Evolutionary conservation across 2,113 vertebrate genomes (phyloP).

Genomic region (Setophaga kirtlandii): DNA sequence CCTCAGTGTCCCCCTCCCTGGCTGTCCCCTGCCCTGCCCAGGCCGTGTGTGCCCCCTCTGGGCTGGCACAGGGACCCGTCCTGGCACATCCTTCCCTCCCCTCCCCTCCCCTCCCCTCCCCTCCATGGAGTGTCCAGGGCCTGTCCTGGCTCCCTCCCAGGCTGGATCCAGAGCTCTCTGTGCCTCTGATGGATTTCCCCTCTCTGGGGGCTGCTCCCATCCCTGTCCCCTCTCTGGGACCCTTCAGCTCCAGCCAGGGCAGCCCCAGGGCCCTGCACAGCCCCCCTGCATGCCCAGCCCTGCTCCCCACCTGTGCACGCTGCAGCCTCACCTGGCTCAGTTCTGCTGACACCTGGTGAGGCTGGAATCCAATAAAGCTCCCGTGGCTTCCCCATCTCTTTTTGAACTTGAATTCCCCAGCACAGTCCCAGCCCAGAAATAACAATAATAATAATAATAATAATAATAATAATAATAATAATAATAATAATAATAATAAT

Average conservation of each 20-base stretch:
- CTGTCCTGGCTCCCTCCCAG: neutral
- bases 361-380: constrained; percentile 61
- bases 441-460: neutral
- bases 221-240: neutral
- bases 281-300: neutral
- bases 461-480: too few relatives aligned
- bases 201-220: neutral
- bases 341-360: neutral
- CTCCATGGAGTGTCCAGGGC: neutral
- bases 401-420: constrained; percentile 58
- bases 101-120: too few relatives aligned
- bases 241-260: neutral
- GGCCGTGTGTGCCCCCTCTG: too few relatives aligned
- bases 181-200: neutral
- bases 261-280: neutral
- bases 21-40: too few relatives aligned
- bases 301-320: neutral
- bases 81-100: too few relatives aligned
- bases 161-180: neutral
- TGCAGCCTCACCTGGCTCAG: neutral
- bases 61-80: too few relatives aligned
- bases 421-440: neutral
- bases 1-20: too few relatives aligned
- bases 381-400: constrained; percentile 37
- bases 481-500: neutral